Base-by-base conservation (phyloP, 2,797 vertebrate genomes). In the Psittacula derbiana region DNA sequence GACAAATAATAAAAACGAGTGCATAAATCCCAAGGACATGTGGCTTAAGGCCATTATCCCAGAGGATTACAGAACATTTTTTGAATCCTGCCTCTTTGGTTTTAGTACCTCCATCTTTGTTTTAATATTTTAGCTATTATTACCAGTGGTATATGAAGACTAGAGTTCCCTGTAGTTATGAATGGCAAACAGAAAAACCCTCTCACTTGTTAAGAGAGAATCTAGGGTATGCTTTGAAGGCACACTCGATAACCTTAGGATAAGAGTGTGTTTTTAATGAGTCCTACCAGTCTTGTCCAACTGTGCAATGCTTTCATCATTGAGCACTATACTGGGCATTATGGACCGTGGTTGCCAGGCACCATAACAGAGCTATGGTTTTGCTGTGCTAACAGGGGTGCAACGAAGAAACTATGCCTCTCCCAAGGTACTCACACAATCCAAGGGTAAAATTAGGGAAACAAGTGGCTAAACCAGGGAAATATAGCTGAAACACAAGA, bases 1-100 rank as follows among this genome's bases (percentile, higher is more conserved):
- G 75, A 97, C 80, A 96, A 97, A 97, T 96, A 97, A 97, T 96
- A 96, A 96, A 96, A 96, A 89, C 75, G 95, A 97, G 87, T 80
- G 71, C 91, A 96, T 91, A 96, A 96, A 97, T 96, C 96, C 95
- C 94, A 91, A 66, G 30, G 88, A 88, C 71, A 62, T 73, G 55
- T 83, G 83, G 31, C 15, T 65, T 95, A 96, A 92, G 64, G 81
- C 76, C 84, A 86, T 97, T 97, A 96, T 93, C 90, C 65, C 93
- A 85, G 85, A 73, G 92, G 82, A 97, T 88, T 84, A 81, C 16
- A 23, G 64, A 92, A 44, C 10, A 17, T 23, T 14, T 92, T 89
- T 86, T 75, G 31, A 43, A 88, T 41, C 47, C 38, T 30, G 47
- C n/a, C 67, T 61, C 64, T 58, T 65, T 67, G 70, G 66, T 95